Base-by-base conservation (phyloP, 2,113 vertebrate species). In the Rattus rattus region DNA sequence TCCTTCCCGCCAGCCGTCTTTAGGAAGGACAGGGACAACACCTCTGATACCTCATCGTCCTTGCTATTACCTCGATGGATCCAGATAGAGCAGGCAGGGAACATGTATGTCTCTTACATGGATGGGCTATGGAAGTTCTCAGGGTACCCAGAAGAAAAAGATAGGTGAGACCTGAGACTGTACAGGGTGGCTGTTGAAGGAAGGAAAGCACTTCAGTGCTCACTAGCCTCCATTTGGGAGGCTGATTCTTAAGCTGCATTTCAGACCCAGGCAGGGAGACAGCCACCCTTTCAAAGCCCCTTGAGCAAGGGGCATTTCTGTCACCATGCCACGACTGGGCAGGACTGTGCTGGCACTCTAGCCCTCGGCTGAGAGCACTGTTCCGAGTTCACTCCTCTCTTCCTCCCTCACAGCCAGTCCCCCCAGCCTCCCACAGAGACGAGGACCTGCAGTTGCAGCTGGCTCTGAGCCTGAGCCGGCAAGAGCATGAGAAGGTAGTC, bases 371-470 rank as follows among this genome's bases (percentile, higher is more conserved):
- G 83, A 39, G 59, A 92, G 26, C 9, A 1, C 70, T 2, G 0
- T 65, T 88, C 70, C 14, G 59, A 96, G 86, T 70, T 98, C 97
- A 98, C 93, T 87, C 3, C 94, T 98, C 92, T 98, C 96, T 98
- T 97, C 98, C 94, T 98, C 98, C 98, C 98, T 97, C 98, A 85
- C 98, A 99, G 98, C 98, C 98, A 26, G 98, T 98, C 91, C 98
- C 98, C 98, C 98, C 99, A 98, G 98, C 98, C 97, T 98, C 99
- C 98, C 99, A 98, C 96, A 99, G 99, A 96, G 99, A 99, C 0
- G 99, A 99, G 98, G 99, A 99, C 98, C 98, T 99, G 52, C 99
- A 99, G 97, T 99, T 99, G 96, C 99, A 99, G 99, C 99, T 99
- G 96, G 99, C 99, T 92, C 99, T 99, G 98, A 99, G 94, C 95